A percentile compares a stretch with the other conserved stretches of the same genome.
These are phyloP conservation scores for Pomatostomus ruficeps DNA, from an alignment of 2,113 vertebrate genomes.

Conservation along the genomic window DNA sequence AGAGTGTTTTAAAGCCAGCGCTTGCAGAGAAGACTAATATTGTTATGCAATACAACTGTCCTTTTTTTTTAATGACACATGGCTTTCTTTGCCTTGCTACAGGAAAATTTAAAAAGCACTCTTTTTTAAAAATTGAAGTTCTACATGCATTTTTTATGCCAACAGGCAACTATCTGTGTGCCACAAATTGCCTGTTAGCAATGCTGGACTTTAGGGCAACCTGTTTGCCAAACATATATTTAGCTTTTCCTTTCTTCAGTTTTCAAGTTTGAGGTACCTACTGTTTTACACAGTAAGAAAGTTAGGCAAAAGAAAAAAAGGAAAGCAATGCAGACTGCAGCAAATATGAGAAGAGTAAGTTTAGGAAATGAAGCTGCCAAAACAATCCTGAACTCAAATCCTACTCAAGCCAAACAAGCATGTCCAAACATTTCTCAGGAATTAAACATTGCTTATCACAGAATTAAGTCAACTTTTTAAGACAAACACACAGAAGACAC, in stretches of 20 bases:
- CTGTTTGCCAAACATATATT: neutral
- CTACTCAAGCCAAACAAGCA: neutral
- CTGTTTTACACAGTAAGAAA: neutral
- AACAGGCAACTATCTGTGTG: neutral
- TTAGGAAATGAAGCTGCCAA: constrained; percentile 29
- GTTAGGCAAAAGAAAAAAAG: constrained; percentile 6
- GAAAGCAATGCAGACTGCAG: constrained; percentile 11
- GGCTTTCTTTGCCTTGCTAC: neutral
- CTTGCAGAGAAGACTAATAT: neutral
- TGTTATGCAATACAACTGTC: neutral
- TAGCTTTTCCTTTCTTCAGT: neutral
- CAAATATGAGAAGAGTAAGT: neutral
- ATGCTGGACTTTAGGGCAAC: neutral
- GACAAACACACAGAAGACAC: neutral
- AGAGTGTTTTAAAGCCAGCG: neutral
- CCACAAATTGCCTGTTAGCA: neutral
- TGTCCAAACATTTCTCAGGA: neutral
- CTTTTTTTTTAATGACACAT: neutral
- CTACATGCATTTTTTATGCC: neutral
- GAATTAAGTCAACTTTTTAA: neutral
- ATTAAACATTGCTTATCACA: neutral
- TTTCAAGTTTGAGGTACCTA: constrained; percentile 1
- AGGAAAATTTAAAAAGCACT: neutral
- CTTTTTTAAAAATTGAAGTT: neutral
- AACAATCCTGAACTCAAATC: neutral